Evolutionary conservation across 2,888 invertebrate genomes (phyloP).

Genomic region (Dolichopus griseipennis): DNA sequence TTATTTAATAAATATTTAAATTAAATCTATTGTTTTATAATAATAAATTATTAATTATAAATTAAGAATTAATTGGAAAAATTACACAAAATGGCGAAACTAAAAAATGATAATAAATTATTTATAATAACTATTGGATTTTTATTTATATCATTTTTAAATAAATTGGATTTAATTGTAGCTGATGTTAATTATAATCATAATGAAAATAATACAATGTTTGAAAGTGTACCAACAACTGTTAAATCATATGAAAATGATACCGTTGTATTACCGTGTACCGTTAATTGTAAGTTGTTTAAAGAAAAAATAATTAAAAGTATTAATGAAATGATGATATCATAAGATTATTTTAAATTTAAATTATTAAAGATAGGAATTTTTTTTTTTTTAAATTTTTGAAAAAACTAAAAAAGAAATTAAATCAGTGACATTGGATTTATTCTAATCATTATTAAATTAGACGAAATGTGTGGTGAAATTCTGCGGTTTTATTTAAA

Average conservation of each 20-base stretch:
- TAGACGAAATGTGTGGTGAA: no score
- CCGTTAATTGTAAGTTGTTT: conserved; percentile 59
- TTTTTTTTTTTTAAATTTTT: not conserved
- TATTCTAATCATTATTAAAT: no score
- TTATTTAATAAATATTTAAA: no score
- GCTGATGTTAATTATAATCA: conserved; percentile 30
- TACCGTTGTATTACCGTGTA: conserved; percentile 68
- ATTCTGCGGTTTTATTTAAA: no score
- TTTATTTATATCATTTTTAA: not conserved
- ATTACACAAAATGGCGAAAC: not conserved
- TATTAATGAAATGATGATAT: not conserved
- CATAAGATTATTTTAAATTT: not conserved
- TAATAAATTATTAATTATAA: not conserved
- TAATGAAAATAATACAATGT: conserved; percentile 43
- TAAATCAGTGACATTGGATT: no score
- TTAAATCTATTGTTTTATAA: no score
- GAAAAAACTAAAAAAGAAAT: not conserved
- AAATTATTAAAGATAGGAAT: no score
- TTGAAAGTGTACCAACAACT: conserved; percentile 62
- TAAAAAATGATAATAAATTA: not conserved
- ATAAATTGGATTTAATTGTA: not conserved
- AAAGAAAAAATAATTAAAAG: not conserved
- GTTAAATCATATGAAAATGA: conserved; percentile 70
- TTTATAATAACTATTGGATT: not conserved
- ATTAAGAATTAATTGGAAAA: not conserved